A percentile compares a stretch with the other conserved stretches of the same genome.
phyloP scores from a whole-genome alignment of 2,113 vertebrate species.

The Lophotis ruficrista region DNA sequence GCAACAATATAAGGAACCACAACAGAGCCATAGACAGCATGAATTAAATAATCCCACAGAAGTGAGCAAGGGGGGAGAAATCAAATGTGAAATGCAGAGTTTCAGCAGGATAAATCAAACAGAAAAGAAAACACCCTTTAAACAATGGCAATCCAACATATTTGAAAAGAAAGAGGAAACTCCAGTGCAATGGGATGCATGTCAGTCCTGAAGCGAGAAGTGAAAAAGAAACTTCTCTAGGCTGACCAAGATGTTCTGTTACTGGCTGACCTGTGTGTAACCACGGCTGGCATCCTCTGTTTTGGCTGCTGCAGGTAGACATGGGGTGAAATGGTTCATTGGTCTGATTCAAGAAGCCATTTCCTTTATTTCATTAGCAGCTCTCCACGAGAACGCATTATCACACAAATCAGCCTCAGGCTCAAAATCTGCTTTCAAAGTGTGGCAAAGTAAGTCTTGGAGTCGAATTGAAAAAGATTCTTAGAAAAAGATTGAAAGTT shows the following conservation, averaged over 20 bases:
- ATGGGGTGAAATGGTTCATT: background rate
- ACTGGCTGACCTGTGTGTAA: background rate
- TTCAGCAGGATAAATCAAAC: background rate
- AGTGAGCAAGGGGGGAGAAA: background rate
- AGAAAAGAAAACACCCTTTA: background rate
- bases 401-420: background rate
- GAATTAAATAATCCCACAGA: background rate
- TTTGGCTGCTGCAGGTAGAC: background rate
- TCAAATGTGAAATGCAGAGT: background rate
- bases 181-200: background rate
- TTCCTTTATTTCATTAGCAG: background rate
- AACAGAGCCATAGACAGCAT: background rate
- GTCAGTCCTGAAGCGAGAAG: background rate
- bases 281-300: background rate
- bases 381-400: background rate
- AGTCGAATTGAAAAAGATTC: background rate
- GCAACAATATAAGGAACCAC: background rate
- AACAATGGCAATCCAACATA: background rate
- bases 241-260: background rate
- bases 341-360: background rate
- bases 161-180: background rate
- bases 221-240: background rate
- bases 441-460: background rate
- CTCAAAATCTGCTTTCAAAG: background rate
- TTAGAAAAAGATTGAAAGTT: background rate